Percentiles rank a stretch among this genome's conserved stretches.
Conservation (phyloP, 2,113 vertebrate genomes). For the Passer montanus region DNA sequence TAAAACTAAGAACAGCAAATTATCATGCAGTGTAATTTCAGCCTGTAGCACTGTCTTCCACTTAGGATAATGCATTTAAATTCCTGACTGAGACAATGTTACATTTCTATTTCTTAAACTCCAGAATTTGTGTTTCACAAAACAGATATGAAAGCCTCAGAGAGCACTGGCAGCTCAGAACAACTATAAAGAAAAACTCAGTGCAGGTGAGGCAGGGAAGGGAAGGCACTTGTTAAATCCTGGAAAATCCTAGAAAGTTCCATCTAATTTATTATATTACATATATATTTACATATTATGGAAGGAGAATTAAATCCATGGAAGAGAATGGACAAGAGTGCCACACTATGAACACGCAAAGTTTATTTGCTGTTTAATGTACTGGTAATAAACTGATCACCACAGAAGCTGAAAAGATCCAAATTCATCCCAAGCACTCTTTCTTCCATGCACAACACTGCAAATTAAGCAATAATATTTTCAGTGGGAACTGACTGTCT, state of each 20-base stretch:
- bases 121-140: background rate
- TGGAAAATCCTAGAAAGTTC: background rate
- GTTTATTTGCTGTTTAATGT: background rate
- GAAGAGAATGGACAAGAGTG: background rate
- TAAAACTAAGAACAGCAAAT: background rate
- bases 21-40: background rate
- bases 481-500: background rate
- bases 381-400: background rate
- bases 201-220: background rate
- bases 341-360: background rate
- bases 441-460: background rate
- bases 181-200: background rate
- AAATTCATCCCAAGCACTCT: background rate
- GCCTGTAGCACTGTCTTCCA: background rate
- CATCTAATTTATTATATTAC: background rate
- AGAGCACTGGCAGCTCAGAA: background rate
- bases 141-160: background rate
- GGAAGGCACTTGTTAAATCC: background rate
- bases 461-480: background rate
- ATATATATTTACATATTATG: background rate
- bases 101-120: background rate
- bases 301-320: background rate
- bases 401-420: background rate
- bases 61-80: background rate
- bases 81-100: background rate